Conservation (phyloP, 92 coral and sea anemone genomes). For the Siderastrea radians region DNA sequence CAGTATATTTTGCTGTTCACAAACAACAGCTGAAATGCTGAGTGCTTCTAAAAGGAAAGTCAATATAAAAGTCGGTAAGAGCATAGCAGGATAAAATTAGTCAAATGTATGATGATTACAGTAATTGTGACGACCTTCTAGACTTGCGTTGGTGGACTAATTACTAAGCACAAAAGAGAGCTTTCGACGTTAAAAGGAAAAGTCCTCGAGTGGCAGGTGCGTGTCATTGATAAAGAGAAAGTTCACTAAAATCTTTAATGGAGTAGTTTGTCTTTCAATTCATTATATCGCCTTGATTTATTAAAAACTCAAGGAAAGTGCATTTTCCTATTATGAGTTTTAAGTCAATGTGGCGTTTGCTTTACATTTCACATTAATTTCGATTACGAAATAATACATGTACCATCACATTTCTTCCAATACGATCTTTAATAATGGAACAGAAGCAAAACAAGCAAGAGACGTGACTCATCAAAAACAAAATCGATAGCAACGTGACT, state of each 20-base stretch:
- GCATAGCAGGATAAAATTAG: not conserved
- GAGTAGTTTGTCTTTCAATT: not conserved
- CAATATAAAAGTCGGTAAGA: not conserved
- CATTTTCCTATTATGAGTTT: not conserved
- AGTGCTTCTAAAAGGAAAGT: not conserved
- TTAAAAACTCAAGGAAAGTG: not conserved
- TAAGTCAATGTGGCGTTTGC: not conserved
- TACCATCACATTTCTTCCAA: too few species aligned
- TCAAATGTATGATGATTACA: not conserved
- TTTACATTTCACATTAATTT: not conserved
- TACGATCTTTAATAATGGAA: too few species aligned
- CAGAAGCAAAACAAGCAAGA: too few species aligned
- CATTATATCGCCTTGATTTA: not conserved
- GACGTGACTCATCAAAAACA: too few species aligned
- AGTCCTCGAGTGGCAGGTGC: conserved; percentile 15
- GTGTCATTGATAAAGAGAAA: not conserved
- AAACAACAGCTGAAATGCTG: not conserved
- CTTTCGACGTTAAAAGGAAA: conserved; percentile 9
- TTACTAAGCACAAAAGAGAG: conserved; percentile 2
- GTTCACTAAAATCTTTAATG: not conserved
- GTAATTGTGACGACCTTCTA: not conserved
- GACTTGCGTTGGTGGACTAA: conserved; percentile 7
- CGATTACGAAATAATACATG: too few species aligned
- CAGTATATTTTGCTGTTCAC: not conserved
- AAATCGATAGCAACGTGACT: too few species aligned